Evolutionary conservation across 2,113 vertebrate species (phyloP), one percentile per base, ranked within the genome.

Genomic region (Dicrurus megarhynchus): DNA sequence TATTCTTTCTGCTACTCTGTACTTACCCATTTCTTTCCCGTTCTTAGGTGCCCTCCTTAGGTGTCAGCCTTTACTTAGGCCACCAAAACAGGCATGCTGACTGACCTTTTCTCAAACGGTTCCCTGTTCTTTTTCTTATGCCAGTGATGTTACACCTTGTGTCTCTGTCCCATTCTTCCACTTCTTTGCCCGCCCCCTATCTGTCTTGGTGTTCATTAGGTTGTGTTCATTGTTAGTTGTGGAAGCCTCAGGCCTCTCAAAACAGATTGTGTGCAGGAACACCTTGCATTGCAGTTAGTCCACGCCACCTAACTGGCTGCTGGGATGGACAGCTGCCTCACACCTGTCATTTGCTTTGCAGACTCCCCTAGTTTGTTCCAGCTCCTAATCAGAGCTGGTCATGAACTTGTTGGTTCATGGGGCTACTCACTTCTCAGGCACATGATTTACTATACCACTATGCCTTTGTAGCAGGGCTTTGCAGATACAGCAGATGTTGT

Each of bases 271-370:
- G 26, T 21, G 32, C n/a, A 42, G 52, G 39, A 78, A 16, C 56
- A 28, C 42, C 22, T 60, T 27, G 28, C 26, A 1, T 19, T 39
- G 47, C 6, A 3, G 4, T 55, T 52, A 42, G 27, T 46, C 44
- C 8, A 0, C 2, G 3, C 46, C 18, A 6, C 50, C 23, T 39
- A 9, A 7, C 21, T 56, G 39, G 35, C 53, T 73, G 18, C 55
- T 37, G 57, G 41, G 17, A 37, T 9, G n/a, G 32, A 44, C n/a
- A 26, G 27, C 59, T 71, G 79, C 55, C 23, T 69, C 6, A 1
- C 1, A 7, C 7, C 3, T 39, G 18, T 16, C 0, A 0, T 30
- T 26, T 60, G 41, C 37, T 56, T 56, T 22, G 10, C 57, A 52
- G 30, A 20, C 35, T 64, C 22, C 28, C 46, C 17, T 16, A 2